A percentile compares a stretch with the other conserved stretches of the same genome.
These are phyloP conservation scores for Coboldia fuscipes DNA, from an alignment of 1,140 invertebrate species.

Conservation along the genomic window DNA sequence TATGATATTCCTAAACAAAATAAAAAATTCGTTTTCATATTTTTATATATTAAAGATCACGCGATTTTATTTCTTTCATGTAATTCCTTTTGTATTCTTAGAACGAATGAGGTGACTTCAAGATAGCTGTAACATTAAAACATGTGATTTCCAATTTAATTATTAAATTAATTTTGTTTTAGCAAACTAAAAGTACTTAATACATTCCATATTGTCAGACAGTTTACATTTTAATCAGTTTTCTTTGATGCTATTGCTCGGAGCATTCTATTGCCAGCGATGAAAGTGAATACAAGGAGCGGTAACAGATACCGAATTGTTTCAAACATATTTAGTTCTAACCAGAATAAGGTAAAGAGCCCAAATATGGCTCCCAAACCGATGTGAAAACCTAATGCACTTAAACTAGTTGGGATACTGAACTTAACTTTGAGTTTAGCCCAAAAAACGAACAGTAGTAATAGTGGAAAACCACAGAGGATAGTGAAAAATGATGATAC, in stretches of 20 bases:
- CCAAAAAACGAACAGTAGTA: conserved; percentile 76
- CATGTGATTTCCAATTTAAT: too few species aligned
- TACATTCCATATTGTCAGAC: too few species aligned
- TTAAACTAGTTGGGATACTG: conserved; percentile 57
- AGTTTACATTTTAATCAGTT: not conserved
- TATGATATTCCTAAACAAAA: too few species aligned
- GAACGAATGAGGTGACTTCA: too few species aligned
- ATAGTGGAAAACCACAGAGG: conserved; percentile 57
- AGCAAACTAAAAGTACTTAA: too few species aligned
- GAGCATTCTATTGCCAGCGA: conserved; percentile 78
- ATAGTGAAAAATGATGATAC: conserved; percentile 83
- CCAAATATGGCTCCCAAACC: conserved; percentile 68
- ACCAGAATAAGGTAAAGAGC: conserved; percentile 79
- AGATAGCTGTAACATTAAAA: too few species aligned
- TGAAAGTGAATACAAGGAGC: conserved; percentile 67
- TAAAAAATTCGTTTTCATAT: too few species aligned
- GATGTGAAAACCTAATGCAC: conserved; percentile 69
- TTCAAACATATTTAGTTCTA: conserved; percentile 85
- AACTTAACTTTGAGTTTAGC: conserved; percentile 73
- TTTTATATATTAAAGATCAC: too few species aligned
- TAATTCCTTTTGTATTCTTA: too few species aligned
- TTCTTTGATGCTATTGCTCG: conserved; percentile 33
- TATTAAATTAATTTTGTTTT: too few species aligned
- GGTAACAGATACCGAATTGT: conserved; percentile 78
- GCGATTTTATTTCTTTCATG: too few species aligned